Conservation (phyloP, 2,113 vertebrate species). For the Plecotus auritus region DNA sequence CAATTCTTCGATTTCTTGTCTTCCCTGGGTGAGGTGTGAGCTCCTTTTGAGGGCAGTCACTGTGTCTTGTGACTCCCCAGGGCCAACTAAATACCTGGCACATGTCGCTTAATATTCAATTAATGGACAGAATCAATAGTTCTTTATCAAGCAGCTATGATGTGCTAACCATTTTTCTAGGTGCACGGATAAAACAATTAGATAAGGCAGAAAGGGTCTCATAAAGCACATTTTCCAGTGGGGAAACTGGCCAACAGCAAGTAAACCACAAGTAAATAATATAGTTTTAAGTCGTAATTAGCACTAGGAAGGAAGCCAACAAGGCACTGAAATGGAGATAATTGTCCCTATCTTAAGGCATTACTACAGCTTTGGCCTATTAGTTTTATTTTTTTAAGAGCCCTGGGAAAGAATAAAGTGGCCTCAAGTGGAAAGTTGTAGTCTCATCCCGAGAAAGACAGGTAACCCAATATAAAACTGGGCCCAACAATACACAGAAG, state of each 20-base stretch:
- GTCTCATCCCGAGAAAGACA: neutral
- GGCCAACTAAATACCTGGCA: neutral
- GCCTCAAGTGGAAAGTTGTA: neutral
- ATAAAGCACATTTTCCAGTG: neutral
- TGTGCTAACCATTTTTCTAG: neutral
- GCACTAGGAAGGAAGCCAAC: neutral
- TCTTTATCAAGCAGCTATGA: neutral
- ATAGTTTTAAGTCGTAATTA: neutral
- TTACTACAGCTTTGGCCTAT: neutral
- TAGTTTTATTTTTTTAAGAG: constrained; percentile 8
- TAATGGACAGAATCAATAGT: neutral
- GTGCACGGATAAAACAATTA: neutral
- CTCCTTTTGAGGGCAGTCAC: neutral
- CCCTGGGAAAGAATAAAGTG: neutral
- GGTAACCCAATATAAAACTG: neutral
- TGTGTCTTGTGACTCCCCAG: neutral
- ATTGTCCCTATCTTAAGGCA: neutral
- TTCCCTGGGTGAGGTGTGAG: neutral
- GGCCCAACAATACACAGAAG: neutral
- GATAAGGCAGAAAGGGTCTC: neutral
- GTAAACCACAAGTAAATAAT: neutral
- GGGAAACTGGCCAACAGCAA: neutral
- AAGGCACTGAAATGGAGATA: neutral
- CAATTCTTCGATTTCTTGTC: neutral
- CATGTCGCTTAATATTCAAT: neutral